These are phyloP conservation scores for Drosophila grimshawi DNA, from an alignment of 1,140 invertebrate species.

Conservation along the genomic window DNA sequence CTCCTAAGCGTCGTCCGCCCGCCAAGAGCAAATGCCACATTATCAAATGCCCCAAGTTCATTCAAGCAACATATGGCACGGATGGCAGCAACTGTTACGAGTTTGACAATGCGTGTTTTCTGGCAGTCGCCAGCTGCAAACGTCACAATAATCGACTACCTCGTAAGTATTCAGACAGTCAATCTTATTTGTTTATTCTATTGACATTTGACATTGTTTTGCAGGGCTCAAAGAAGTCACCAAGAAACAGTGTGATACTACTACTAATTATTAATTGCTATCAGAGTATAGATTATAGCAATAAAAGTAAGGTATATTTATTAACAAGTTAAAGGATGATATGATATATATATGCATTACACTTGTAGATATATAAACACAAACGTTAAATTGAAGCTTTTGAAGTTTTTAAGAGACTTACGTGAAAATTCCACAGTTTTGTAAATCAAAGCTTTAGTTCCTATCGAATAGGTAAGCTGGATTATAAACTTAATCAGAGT, in stretches of 20 bases:
- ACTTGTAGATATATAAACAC: no score
- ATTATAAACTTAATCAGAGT: no score
- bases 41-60: conserved; percentile 35
- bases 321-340: background rate
- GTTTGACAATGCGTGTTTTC: conserved; percentile 25
- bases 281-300: no score
- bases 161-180: conserved; percentile 5
- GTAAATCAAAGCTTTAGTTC: no score
- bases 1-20: background rate
- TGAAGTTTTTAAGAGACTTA: no score
- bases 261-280: background rate
- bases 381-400: no score
- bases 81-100: conserved; percentile 33
- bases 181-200: no score
- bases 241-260: conserved; percentile 9
- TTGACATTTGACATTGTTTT: background rate
- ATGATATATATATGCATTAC: no score
- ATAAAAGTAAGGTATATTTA: no score
- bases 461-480: no score
- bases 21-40: conserved; percentile 33
- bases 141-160: conserved; percentile 29
- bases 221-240: conserved; percentile 25
- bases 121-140: conserved; percentile 30
- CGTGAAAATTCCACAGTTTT: no score
- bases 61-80: conserved; percentile 21